Evolutionary conservation across 2,797 vertebrate genomes (phyloP), one percentile per base, ranked within the genome.

Genomic region (Tinamus major): DNA sequence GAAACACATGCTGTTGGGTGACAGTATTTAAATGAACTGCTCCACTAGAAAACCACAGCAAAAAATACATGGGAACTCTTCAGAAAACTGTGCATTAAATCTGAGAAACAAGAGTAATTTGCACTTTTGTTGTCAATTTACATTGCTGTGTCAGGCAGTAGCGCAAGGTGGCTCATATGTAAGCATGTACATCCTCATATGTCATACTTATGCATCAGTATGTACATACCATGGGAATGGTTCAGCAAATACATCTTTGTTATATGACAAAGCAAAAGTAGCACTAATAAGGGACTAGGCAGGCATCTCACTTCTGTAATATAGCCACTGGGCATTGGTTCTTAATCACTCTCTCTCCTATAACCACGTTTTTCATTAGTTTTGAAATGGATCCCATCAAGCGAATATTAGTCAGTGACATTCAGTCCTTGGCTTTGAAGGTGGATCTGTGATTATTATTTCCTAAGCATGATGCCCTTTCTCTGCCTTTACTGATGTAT

Each of bases 321-420:
- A 37, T 67, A 94, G 90, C 27, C 49, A 69, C 27, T 7, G 5
- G 39, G 11, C 49, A 90, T 82, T 92, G 44, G 20, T 51, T 85
- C 44, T 77, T 96, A 93, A 94, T 92, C 75, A 93, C 21, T 69
- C 89, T n/a, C 9, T 93, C 26, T 74, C 80, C 24, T 24, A 55
- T 16, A 92, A 86, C 56, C 10, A 19, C 11, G 63, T 83, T 95
- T 96, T 91, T 93, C 61, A 70, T 92, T 95, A 87, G 29, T 92
- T 92, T 65, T 29, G 13, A 92, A 92, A 93, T 82, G 2, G 95
- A 85, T 78, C 26, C 42, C 51, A 44, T 86, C 39, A 89, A 88
- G 51, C 63, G 76, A 91, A 17, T 72, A 58, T 65, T 79, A 79
- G 31, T 64, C 42, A 92, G 27, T 92, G 51, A 64, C 27, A 82